Conservation (phyloP, 1,140 invertebrate species). For the Lordiphosa clarofinis region DNA sequence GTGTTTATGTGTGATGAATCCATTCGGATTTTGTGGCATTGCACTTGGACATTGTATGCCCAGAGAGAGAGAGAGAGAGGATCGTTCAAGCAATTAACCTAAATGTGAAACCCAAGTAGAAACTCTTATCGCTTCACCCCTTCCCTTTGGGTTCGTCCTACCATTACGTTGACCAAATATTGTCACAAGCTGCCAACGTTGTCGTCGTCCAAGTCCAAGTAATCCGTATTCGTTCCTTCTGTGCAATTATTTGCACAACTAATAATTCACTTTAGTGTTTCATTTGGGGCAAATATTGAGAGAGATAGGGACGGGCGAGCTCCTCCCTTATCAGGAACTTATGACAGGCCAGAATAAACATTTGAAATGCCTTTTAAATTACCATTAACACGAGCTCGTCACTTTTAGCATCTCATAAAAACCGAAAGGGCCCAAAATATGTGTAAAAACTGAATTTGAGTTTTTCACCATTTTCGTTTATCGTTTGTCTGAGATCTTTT, state of each 20-base stretch:
- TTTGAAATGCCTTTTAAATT: background rate
- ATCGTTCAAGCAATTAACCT: no score
- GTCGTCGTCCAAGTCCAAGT: conserved; percentile 4
- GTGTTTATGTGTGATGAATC: conserved; percentile 5
- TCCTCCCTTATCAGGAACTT: no score
- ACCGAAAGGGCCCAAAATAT: conserved; percentile 3
- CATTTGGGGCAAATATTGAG: conserved; percentile 58
- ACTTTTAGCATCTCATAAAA: background rate
- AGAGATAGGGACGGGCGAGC: background rate
- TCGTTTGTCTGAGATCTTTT: conserved; percentile 19
- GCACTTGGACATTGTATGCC: background rate
- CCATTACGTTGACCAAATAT: conserved; percentile 55
- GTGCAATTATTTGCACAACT: conserved; percentile 74
- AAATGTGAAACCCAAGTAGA: no score
- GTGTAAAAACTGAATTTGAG: conserved; percentile 10
- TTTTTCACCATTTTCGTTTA: conserved; percentile 12
- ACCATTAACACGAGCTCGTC: conserved; percentile 13
- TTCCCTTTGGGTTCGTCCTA: background rate
- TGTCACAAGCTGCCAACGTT: conserved; percentile 50
- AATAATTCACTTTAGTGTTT: conserved; percentile 76
- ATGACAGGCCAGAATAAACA: no score
- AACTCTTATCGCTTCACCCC: background rate
- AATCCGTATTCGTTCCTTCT: conserved; percentile 16
- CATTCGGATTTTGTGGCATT: conserved; percentile 1
- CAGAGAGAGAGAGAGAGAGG: background rate